phyloP scores from a whole-genome alignment of 2,113 vertebrate genomes.

The Ciconia stormi region DNA sequence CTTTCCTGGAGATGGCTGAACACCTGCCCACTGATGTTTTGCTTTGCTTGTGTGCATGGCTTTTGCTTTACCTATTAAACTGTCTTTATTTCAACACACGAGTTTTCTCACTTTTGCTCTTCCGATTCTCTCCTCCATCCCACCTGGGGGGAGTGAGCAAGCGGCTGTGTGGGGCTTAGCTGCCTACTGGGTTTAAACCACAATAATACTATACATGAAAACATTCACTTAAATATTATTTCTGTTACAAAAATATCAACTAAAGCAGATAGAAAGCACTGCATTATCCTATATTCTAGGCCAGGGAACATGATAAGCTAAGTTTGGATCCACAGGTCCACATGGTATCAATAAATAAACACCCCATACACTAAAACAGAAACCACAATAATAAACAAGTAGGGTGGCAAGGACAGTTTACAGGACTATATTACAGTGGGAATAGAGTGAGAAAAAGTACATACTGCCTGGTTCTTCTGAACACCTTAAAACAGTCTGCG shows the following conservation, averaged over 20 bases:
- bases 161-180: neutral
- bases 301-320: neutral
- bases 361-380: neutral
- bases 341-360: neutral
- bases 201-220: neutral
- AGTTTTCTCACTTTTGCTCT: neutral
- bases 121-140: neutral
- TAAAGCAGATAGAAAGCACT: neutral
- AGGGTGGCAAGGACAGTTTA: neutral
- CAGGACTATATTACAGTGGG: rapidly evolving
- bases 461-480: neutral
- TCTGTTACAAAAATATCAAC: neutral
- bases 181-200: neutral
- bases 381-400: neutral
- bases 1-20: neutral
- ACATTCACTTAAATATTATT: neutral
- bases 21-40: neutral
- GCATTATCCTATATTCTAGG: neutral
- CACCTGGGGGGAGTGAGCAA: rapidly evolving
- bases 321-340: neutral
- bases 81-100: neutral
- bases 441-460: neutral
- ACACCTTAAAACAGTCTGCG: neutral
- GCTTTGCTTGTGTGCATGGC: rapidly evolving
- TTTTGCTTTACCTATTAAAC: neutral